Evolutionary conservation across 2,888 invertebrate species (phyloP).

Genomic region (Pediacus dermestoides): DNA sequence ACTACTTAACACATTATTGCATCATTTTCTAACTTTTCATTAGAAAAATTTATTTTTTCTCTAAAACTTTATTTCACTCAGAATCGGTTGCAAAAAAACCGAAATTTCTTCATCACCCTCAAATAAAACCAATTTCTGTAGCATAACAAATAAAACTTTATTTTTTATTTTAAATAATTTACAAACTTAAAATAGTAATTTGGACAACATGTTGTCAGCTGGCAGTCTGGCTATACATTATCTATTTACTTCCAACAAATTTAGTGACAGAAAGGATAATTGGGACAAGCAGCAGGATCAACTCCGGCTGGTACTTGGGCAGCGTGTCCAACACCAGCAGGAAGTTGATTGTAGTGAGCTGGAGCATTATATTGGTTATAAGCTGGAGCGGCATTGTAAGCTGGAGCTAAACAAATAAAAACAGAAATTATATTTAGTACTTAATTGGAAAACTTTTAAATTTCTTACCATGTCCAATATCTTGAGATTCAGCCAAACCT

Average conservation of each 20-base stretch:
- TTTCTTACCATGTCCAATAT: slow-evolving; percentile 19
- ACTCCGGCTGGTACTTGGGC: slow-evolving; percentile 48
- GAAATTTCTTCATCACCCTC: too few relatives aligned
- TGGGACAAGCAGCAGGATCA: slow-evolving; percentile 46
- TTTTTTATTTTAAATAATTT: too few relatives aligned
- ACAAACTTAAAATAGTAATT: too few relatives aligned
- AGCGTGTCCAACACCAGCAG: slow-evolving; percentile 27
- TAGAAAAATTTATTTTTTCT: too few relatives aligned
- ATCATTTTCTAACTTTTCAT: too few relatives aligned
- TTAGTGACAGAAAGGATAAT: slow-evolving; percentile 50
- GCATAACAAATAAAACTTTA: too few relatives aligned
- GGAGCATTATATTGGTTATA: slow-evolving; percentile 16
- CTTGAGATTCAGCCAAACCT: slow-evolving; percentile 43
- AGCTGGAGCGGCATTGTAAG: slow-evolving; percentile 23
- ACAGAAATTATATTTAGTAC: too few relatives aligned
- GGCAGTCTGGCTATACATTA: slow-evolving; percentile 24
- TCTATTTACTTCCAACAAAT: not conserved
- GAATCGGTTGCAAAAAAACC: too few relatives aligned
- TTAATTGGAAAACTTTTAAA: too few relatives aligned
- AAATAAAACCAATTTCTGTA: too few relatives aligned
- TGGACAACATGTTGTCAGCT: slow-evolving; percentile 39
- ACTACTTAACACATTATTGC: too few relatives aligned
- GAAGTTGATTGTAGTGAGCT: slow-evolving; percentile 15
- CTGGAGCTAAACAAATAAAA: slow-evolving; percentile 12
- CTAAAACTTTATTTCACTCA: too few relatives aligned